Percentiles rank a stretch among this genome's conserved stretches.
These are phyloP conservation scores for Hydriomena furcata DNA, from an alignment of 2,888 invertebrate species.

Conservation along the genomic window DNA sequence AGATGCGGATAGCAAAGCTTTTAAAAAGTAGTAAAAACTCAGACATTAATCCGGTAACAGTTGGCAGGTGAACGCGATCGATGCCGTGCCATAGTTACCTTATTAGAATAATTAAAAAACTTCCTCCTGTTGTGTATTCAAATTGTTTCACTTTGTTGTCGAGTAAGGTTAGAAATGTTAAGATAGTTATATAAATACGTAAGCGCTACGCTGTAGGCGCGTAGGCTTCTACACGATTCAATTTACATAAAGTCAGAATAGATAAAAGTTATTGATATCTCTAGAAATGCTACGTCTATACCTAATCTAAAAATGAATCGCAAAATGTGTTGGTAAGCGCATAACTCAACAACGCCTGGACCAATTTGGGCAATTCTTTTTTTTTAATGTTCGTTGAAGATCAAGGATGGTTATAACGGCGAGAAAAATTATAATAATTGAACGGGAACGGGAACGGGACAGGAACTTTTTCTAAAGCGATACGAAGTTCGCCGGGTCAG, in stretches of 20 bases:
- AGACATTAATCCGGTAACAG: conserved; percentile 66
- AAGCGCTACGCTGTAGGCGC: conserved; percentile 1
- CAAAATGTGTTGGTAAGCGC: no score
- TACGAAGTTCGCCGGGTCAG: no score
- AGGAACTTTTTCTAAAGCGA: no score
- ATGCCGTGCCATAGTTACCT: conserved; percentile 46
- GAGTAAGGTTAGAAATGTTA: not conserved
- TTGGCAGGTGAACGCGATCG: conserved; percentile 66
- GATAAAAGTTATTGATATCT: not conserved
- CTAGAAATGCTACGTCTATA: no score
- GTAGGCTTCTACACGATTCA: conserved; percentile 10
- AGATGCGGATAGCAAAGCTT: conserved; percentile 50
- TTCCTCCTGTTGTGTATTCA: conserved; percentile 44
- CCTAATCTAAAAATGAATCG: no score
- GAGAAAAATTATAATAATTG: no score
- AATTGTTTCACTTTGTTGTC: conserved; percentile 38
- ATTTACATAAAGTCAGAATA: no score
- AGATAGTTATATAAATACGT: not conserved
- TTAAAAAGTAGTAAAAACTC: conserved; percentile 77
- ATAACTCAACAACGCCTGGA: no score
- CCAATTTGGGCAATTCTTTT: no score
- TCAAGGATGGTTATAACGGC: no score
- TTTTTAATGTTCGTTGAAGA: no score
- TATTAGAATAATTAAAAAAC: conserved; percentile 61
- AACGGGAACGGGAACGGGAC: no score